These are phyloP conservation scores for Trachops cirrhosus DNA, from an alignment of 2,797 vertebrate genomes.

Conservation along the genomic window DNA sequence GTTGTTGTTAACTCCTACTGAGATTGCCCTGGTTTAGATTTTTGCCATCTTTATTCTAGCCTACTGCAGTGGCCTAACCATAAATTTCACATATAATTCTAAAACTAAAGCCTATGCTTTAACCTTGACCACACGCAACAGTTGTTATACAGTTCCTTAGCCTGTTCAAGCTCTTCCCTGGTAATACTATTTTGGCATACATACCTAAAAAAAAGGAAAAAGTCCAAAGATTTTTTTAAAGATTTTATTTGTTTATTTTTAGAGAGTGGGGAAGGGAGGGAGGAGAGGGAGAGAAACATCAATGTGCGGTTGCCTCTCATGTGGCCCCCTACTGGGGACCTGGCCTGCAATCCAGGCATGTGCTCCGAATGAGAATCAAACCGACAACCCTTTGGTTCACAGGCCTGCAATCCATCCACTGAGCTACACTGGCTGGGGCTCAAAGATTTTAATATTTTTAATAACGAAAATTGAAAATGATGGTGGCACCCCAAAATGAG, in stretches of 20 bases:
- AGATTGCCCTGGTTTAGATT: background rate
- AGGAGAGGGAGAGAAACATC: too few relatives aligned
- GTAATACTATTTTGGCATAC: background rate
- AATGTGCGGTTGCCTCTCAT: too few relatives aligned
- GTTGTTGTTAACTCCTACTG: background rate
- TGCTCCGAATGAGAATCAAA: too few relatives aligned
- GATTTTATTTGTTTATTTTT: too few relatives aligned
- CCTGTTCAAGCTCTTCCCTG: background rate
- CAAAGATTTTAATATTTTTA: background rate
- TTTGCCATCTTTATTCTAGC: background rate
- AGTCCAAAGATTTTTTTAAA: background rate
- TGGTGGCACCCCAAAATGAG: background rate
- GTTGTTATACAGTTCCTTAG: background rate
- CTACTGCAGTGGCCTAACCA: background rate
- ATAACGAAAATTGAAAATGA: background rate
- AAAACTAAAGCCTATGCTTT: background rate
- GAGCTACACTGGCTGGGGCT: too few relatives aligned
- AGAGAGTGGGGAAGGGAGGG: too few relatives aligned
- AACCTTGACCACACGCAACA: background rate
- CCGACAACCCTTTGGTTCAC: too few relatives aligned
- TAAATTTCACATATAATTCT: slow-evolving; percentile 18
- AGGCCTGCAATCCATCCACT: too few relatives aligned
- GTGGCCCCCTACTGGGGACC: too few relatives aligned
- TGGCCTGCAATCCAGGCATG: too few relatives aligned
- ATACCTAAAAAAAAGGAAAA: background rate